phyloP scores from a whole-genome alignment of 2,797 vertebrate genomes.

The Gymnoscopelus microlampas region DNA sequence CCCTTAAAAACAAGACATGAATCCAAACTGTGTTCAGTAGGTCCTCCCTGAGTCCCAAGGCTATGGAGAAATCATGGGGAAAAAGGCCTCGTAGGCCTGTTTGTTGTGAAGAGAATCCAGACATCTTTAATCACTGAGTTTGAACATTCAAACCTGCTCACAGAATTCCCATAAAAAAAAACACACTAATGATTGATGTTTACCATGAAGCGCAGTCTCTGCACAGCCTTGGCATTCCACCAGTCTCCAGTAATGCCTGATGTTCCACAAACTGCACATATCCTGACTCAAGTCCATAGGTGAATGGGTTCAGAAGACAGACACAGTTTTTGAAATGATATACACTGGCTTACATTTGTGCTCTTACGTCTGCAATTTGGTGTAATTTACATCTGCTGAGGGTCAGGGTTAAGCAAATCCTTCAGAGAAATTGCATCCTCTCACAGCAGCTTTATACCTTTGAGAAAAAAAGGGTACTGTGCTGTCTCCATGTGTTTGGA shows the following conservation, averaged over 20 bases:
- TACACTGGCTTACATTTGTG: too few species aligned
- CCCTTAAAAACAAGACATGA: constrained; percentile 44
- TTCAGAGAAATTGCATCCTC: too few species aligned
- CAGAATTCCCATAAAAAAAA: constrained; percentile 67
- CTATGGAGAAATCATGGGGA: constrained; percentile 9
- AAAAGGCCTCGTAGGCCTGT: constrained; percentile 6
- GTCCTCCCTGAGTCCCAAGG: constrained; percentile 35
- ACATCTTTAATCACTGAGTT: constrained; percentile 61
- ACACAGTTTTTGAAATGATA: too few species aligned
- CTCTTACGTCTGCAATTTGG: neutral
- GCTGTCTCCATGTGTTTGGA: too few species aligned
- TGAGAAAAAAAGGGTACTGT: too few species aligned
- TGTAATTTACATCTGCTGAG: neutral
- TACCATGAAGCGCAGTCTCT: constrained; percentile 48
- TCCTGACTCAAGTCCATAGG: constrained; percentile 14
- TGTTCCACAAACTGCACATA: constrained; percentile 16
- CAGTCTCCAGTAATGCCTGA: constrained; percentile 53
- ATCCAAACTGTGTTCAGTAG: constrained; percentile 32
- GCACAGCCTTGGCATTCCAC: constrained; percentile 41
- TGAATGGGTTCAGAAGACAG: neutral
- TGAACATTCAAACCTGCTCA: constrained; percentile 58
- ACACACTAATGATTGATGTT: constrained; percentile 68
- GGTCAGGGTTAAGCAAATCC: too few species aligned
- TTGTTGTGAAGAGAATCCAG: constrained; percentile 57
- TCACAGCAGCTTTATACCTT: too few species aligned